Percentiles rank a stretch among this genome's conserved stretches.
Evolutionary conservation across 1,140 invertebrate species (phyloP).

Genomic region (Coenobita brevimanus): DNA sequence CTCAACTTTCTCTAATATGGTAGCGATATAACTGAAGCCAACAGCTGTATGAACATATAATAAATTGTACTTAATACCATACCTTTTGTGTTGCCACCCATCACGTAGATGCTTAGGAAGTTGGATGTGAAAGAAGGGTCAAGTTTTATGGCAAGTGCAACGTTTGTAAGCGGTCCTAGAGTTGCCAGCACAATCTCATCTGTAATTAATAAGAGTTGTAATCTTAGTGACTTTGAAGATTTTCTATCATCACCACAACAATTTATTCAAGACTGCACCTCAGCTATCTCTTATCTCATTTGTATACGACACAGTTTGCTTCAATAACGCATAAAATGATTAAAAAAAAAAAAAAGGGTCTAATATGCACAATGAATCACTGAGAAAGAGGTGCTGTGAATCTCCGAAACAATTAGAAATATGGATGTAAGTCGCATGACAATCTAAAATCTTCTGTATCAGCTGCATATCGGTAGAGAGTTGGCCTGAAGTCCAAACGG

Average conservation of each 20-base stretch:
- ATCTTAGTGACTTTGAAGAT: neutral
- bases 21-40: no score
- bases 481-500: neutral
- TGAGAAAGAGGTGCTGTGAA: no score
- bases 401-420: neutral
- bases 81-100: slow-evolving; percentile 86
- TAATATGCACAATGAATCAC: neutral
- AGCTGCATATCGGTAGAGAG: neutral
- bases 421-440: neutral
- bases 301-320: no score
- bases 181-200: slow-evolving; percentile 79
- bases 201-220: slow-evolving; percentile 68
- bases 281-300: no score
- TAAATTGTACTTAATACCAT: no score
- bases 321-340: no score
- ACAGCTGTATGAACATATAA: no score
- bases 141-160: slow-evolving; percentile 82
- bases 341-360: no score
- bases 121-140: slow-evolving; percentile 79
- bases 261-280: neutral
- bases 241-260: neutral
- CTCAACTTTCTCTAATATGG: no score
- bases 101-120: slow-evolving; percentile 81
- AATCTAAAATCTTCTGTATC: neutral
- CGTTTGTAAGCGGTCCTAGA: slow-evolving; percentile 84